Conservation (phyloP, 1,140 invertebrate genomes). For the Trachymyrmex cornetzi region DNA sequence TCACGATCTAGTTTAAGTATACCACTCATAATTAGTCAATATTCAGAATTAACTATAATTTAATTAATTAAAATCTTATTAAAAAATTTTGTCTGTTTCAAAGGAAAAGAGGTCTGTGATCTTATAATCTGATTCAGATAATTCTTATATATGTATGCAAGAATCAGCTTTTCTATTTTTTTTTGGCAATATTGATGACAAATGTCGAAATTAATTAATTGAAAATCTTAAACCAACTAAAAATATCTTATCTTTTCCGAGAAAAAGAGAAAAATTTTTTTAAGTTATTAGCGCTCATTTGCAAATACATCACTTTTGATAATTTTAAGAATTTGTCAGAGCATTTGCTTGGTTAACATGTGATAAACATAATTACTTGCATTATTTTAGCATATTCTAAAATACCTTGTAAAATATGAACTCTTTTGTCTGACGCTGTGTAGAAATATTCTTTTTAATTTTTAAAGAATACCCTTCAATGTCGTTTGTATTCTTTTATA, state of each 20-base stretch:
- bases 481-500: not conserved
- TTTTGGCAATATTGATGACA: not conserved
- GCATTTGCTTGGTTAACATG: not conserved
- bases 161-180: not conserved
- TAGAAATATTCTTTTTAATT: not conserved
- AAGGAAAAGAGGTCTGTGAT: not conserved
- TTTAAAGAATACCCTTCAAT: not conserved
- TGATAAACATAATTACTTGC: not conserved
- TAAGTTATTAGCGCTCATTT: not conserved
- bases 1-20: conserved; percentile 20
- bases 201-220: not conserved
- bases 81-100: not conserved
- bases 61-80: conserved; percentile 68
- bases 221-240: not conserved
- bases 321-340: not conserved
- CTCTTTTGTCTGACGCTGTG: not conserved
- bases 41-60: conserved; percentile 68
- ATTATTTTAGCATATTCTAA: not conserved
- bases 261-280: not conserved
- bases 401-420: not conserved
- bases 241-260: not conserved
- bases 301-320: not conserved
- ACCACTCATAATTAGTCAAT: conserved; percentile 53
- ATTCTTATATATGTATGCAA: conserved; percentile 10
- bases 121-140: conserved; percentile 41